phyloP scores from a whole-genome alignment of 2,113 vertebrate genomes.

The Phalacrocorax brasilianus region DNA sequence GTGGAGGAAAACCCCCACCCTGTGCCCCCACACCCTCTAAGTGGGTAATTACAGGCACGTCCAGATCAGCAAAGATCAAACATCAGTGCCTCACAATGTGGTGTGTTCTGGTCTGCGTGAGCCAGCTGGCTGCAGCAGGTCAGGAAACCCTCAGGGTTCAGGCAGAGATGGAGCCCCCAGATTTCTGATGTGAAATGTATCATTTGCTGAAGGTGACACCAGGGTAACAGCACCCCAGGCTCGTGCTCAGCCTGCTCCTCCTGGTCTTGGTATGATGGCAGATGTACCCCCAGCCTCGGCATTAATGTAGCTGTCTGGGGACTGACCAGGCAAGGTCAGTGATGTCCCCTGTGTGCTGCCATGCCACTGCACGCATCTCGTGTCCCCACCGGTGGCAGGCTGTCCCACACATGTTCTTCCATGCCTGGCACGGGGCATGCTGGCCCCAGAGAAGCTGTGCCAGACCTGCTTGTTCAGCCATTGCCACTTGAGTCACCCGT shows the following conservation, averaged over 20 bases:
- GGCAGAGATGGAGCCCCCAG: not conserved
- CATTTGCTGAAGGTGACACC: not conserved
- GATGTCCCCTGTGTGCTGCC: not conserved
- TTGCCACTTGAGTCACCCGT: not conserved
- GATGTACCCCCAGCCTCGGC: not conserved
- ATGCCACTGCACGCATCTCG: fast-evolving
- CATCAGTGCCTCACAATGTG: fast-evolving
- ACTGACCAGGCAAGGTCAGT: fast-evolving
- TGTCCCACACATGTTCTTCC: not conserved
- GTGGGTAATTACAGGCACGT: fast-evolving
- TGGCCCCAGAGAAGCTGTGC: not conserved
- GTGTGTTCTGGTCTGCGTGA: fast-evolving
- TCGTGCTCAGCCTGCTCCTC: not conserved
- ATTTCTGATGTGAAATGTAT: not conserved
- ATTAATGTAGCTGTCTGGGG: not conserved
- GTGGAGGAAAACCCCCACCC: not conserved
- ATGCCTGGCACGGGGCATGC: fast-evolving
- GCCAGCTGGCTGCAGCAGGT: not conserved
- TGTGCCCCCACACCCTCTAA: fast-evolving
- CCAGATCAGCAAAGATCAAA: not conserved
- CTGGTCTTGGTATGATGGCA: not conserved
- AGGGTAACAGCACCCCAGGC: not conserved
- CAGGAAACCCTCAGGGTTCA: not conserved
- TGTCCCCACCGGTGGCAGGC: fast-evolving
- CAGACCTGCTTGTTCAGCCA: not conserved